These are phyloP conservation scores for Neria commutata DNA, from an alignment of 2,888 invertebrate genomes.

Conservation along the genomic window DNA sequence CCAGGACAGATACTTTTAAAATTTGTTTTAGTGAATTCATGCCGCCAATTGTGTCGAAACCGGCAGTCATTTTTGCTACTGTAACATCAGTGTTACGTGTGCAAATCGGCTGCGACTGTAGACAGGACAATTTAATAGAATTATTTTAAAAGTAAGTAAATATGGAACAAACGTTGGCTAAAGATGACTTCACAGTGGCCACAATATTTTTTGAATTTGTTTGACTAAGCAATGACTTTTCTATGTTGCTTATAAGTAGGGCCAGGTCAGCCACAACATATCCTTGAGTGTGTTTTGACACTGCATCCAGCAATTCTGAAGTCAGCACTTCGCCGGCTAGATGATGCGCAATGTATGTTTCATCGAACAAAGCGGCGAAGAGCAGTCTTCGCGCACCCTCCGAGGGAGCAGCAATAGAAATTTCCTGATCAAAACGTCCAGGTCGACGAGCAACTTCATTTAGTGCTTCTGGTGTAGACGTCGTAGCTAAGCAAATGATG, in stretches of 20 bases:
- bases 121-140: neutral
- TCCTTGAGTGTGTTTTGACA: constrained; percentile 65
- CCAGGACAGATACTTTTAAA: constrained; percentile 65
- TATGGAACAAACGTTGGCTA: too few relatives aligned
- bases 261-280: constrained; percentile 67
- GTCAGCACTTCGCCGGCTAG: constrained; percentile 20
- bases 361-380: constrained; percentile 49
- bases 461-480: constrained; percentile 63
- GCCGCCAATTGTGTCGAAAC: constrained; percentile 66
- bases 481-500: constrained; percentile 65
- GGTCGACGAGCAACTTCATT: constrained; percentile 64
- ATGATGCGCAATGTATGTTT: constrained; percentile 25
- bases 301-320: constrained; percentile 40
- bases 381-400: constrained; percentile 62
- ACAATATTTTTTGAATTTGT: neutral
- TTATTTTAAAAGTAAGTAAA: too few relatives aligned
- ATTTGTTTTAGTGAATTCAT: constrained; percentile 64
- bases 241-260: constrained; percentile 60
- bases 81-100: constrained; percentile 63
- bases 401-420: constrained; percentile 63
- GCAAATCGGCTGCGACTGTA: constrained; percentile 51
- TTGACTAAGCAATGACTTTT: constrained; percentile 38
- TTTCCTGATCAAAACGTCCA: constrained; percentile 66
- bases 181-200: too few relatives aligned
- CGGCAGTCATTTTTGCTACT: constrained; percentile 56